These are phyloP conservation scores for Drosophila pandora DNA, from an alignment of 1,140 invertebrate genomes.

Conservation along the genomic window DNA sequence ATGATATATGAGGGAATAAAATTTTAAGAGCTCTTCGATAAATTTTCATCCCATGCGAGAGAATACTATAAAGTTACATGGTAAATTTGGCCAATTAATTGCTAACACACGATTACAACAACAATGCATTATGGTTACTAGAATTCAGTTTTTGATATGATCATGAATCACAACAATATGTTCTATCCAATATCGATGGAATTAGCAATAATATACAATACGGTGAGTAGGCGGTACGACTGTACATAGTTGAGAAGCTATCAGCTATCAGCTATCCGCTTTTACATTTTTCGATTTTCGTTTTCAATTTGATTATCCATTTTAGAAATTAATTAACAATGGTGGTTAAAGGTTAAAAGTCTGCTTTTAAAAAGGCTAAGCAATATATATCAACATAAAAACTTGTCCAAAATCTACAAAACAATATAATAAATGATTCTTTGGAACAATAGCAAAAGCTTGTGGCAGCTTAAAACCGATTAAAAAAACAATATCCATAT, in stretches of 20 bases:
- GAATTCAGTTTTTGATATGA: slow-evolving; percentile 76
- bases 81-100: slow-evolving; percentile 69
- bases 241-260: slow-evolving; percentile 59
- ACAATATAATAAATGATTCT: slow-evolving; percentile 58
- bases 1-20: slow-evolving; percentile 39
- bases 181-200: slow-evolving; percentile 63
- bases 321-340: slow-evolving; percentile 68
- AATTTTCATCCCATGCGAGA: slow-evolving; percentile 7
- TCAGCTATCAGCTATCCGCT: slow-evolving; percentile 15
- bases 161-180: slow-evolving; percentile 79
- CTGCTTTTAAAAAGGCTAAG: slow-evolving; percentile 45
- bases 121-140: slow-evolving; percentile 58
- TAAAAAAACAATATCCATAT: slow-evolving; percentile 45
- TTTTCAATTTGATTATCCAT: slow-evolving; percentile 56
- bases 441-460: slow-evolving; percentile 70
- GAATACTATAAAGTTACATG: slow-evolving; percentile 55
- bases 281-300: slow-evolving; percentile 41
- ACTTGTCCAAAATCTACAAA: slow-evolving; percentile 36
- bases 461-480: slow-evolving; percentile 55
- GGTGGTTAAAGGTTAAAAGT: slow-evolving; percentile 50
- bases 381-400: slow-evolving; percentile 54
- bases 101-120: slow-evolving; percentile 64
- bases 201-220: slow-evolving; percentile 59
- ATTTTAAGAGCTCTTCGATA: slow-evolving; percentile 25
- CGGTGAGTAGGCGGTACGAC: slow-evolving; percentile 54